Evolutionary conservation across 2,113 vertebrate species (phyloP).

Genomic region (Percina caprodes): DNA sequence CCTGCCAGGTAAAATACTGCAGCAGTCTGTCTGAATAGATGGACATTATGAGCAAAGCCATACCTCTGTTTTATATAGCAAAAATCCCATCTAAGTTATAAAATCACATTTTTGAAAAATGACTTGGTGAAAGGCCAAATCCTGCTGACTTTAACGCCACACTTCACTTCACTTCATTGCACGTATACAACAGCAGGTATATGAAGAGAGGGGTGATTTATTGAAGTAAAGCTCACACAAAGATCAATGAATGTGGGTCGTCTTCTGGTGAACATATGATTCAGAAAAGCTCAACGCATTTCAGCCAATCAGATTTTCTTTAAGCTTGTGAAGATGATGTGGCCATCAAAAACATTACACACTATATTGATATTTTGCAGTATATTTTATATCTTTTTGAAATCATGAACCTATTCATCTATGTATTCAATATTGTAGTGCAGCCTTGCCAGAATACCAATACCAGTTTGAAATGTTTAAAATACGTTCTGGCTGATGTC

Average conservation of each 20-base stretch:
- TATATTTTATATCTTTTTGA: not conserved
- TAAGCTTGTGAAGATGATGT: not conserved
- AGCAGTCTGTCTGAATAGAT: not conserved
- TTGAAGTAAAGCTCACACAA: not conserved
- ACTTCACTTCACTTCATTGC: not conserved
- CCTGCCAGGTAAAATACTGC: not conserved
- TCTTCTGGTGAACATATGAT: conserved; percentile 1
- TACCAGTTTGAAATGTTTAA: not conserved
- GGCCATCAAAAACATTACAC: not conserved
- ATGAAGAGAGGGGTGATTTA: not conserved
- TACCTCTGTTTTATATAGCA: not conserved
- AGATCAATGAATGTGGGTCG: conserved; percentile 41
- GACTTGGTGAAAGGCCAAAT: conserved; percentile 10
- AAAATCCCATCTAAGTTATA: not conserved
- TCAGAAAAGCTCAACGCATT: not conserved
- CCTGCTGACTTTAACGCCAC: too few relatives aligned
- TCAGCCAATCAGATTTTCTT: not conserved
- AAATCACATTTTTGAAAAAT: conserved; percentile 1
- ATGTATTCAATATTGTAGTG: not conserved
- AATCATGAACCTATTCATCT: not conserved
- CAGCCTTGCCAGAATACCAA: not conserved
- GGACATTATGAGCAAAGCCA: not conserved
- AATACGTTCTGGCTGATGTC: not conserved
- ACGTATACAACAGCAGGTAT: not conserved
- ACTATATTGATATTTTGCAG: not conserved